A percentile compares a stretch with the other conserved stretches of the same genome.
Evolutionary conservation across 2,113 vertebrate species (phyloP).

Genomic region (Alaudala cheleensis): DNA sequence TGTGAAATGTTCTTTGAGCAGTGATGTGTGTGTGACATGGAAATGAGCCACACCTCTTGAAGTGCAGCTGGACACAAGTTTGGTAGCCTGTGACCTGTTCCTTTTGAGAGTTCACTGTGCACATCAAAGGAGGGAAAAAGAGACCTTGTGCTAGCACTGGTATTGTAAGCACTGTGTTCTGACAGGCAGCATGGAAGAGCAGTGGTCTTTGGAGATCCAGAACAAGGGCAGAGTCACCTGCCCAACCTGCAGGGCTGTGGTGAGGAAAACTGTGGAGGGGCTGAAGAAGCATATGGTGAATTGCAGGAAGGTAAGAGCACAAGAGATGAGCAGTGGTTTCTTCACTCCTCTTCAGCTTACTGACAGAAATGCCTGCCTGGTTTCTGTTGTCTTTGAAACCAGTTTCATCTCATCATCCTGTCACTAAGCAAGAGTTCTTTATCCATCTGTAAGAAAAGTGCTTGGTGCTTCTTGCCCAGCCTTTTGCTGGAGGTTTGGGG

Average conservation of each 20-base stretch:
- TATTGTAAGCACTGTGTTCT: not conserved
- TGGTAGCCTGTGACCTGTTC: not conserved
- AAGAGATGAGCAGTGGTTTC: not conserved
- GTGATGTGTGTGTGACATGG: not conserved
- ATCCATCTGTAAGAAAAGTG: not conserved
- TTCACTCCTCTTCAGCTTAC: not conserved
- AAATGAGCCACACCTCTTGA: not conserved
- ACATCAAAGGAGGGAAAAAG: accelerated
- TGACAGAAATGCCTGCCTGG: not conserved
- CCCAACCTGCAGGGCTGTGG: slow-evolving; percentile 91
- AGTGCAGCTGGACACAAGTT: not conserved
- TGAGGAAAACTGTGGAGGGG: slow-evolving; percentile 93
- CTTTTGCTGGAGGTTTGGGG: not conserved
- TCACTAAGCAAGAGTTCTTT: not conserved
- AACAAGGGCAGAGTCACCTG: slow-evolving; percentile 89
- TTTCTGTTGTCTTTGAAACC: not conserved
- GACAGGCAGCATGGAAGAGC: slow-evolving; percentile 89
- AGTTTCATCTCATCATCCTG: not conserved
- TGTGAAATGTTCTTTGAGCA: not conserved
- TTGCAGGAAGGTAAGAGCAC: slow-evolving; percentile 82
- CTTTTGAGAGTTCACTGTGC: not conserved
- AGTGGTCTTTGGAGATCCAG: slow-evolving; percentile 91
- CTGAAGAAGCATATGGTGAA: slow-evolving; percentile 94
- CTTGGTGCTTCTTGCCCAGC: not conserved
- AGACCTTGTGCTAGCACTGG: not conserved